phyloP scores from a whole-genome alignment of 2,113 vertebrate genomes.

The Hippopotamus amphibius region DNA sequence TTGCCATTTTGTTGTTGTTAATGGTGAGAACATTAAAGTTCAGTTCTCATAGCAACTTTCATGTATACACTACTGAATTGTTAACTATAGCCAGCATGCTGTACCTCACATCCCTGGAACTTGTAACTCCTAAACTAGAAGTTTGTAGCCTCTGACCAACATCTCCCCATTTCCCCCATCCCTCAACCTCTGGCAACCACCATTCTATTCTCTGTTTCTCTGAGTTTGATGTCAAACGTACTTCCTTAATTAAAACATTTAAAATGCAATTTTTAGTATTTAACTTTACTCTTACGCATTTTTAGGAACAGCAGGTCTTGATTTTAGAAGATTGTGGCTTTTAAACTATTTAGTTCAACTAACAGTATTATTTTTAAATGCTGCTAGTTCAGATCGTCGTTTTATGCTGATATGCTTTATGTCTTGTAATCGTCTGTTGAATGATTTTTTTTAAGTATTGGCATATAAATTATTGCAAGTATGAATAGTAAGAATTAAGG shows the following conservation, averaged over 20 bases:
- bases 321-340: constrained; percentile 41
- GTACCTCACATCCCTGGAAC: not conserved
- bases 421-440: constrained; percentile 29
- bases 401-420: constrained; percentile 30
- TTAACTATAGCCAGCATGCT: not conserved
- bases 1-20: not conserved
- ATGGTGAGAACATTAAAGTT: not conserved
- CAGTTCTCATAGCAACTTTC: not conserved
- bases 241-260: constrained; percentile 37
- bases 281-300: constrained; percentile 30
- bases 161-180: not conserved
- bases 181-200: not conserved
- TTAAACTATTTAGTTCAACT: constrained; percentile 39
- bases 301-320: not conserved
- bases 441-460: constrained; percentile 9
- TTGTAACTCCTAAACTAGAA: not conserved
- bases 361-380: constrained; percentile 14
- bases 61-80: not conserved
- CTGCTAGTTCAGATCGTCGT: constrained; percentile 34
- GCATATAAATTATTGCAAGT: constrained; percentile 37
- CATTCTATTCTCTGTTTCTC: not conserved
- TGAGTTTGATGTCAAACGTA: not conserved
- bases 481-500: constrained; percentile 18
- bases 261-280: constrained; percentile 19
- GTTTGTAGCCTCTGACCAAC: not conserved